Evolutionary conservation across 2,113 vertebrate species (phyloP).

Genomic region (Lates calcarifer): DNA sequence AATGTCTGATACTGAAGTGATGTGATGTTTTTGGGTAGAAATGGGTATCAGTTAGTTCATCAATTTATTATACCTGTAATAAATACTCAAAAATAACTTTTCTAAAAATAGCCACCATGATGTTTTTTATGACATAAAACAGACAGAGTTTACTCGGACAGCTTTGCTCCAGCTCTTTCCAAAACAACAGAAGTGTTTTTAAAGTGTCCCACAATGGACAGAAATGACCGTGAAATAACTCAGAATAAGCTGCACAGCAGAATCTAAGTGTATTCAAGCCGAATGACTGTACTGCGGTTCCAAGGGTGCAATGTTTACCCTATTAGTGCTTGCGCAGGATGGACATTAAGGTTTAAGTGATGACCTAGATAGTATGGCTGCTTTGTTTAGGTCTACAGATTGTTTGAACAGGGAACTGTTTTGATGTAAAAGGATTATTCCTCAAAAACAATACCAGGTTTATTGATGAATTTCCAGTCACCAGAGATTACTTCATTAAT

Average conservation of each 20-base stretch:
- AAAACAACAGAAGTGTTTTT: not conserved
- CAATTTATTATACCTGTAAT: not conserved
- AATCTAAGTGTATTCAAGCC: not conserved
- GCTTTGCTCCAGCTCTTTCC: not conserved
- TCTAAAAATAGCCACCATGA: not conserved
- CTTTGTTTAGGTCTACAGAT: not conserved
- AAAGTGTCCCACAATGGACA: not conserved
- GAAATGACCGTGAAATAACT: constrained; percentile 2
- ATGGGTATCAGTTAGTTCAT: too few species aligned
- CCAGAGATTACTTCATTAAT: not conserved
- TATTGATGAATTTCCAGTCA: not conserved
- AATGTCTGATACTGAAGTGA: not conserved
- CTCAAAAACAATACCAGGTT: not conserved
- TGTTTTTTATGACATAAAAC: not conserved
- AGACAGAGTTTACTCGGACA: not conserved
- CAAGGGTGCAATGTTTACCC: not conserved
- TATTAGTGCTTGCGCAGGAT: not conserved
- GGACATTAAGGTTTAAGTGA: not conserved
- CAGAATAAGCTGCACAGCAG: not conserved
- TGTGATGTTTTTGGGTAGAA: too few species aligned
- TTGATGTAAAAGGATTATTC: not conserved
- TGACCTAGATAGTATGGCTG: not conserved
- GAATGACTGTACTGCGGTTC: constrained; percentile 5
- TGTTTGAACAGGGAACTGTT: not conserved
- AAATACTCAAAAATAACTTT: not conserved